phyloP scores from a whole-genome alignment of 1,140 invertebrate genomes.

The Drosophila arawakana region DNA sequence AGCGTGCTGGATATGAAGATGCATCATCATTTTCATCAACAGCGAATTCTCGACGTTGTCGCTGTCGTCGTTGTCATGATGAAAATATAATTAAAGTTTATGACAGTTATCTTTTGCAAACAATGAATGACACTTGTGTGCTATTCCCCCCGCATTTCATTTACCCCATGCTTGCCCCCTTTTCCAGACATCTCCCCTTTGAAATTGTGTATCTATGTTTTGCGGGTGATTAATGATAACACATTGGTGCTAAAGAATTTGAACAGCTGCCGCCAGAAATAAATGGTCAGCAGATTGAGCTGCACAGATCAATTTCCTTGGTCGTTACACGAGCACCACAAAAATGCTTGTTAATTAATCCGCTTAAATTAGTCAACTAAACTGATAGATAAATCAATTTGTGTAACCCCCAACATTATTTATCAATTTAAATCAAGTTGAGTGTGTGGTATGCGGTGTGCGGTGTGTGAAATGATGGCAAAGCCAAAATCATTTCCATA shows the following conservation, averaged over 20 bases:
- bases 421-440: constrained; percentile 16
- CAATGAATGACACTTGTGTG: constrained; percentile 63
- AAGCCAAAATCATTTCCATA: constrained; percentile 15
- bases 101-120: constrained; percentile 75
- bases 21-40: constrained; percentile 43
- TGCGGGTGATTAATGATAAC: constrained; percentile 65
- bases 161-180: not conserved
- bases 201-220: not conserved
- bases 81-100: constrained; percentile 83
- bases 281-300: constrained; percentile 42
- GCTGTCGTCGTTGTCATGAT: constrained; percentile 54
- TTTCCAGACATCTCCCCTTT: not conserved
- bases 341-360: constrained; percentile 23
- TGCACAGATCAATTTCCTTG: constrained; percentile 28
- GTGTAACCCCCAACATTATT: constrained; percentile 20
- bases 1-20: constrained; percentile 35
- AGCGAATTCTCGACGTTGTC: constrained; percentile 23
- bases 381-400: constrained; percentile 15
- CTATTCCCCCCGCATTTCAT: not conserved
- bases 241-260: constrained; percentile 21
- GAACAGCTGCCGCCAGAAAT: constrained; percentile 33
- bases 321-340: not conserved
- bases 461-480: constrained; percentile 1
- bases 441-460: not conserved
- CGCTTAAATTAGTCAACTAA: constrained; percentile 14